Base-by-base conservation (phyloP, 2,113 vertebrate genomes). In the Morphnarchus princeps region DNA sequence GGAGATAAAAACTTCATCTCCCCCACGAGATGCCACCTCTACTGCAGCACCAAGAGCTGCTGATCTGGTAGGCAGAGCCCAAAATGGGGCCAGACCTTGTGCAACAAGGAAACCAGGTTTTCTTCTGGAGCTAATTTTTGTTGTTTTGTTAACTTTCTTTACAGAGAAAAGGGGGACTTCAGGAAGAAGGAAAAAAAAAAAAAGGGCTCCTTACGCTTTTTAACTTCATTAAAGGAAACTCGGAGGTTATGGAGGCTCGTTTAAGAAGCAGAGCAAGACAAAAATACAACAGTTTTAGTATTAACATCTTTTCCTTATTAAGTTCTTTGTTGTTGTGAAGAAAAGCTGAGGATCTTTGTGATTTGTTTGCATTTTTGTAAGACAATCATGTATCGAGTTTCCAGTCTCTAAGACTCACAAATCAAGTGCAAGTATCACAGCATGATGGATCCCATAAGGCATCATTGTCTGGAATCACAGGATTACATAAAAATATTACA, bases 291-390 rank as follows among this genome's bases (percentile, higher is more conserved):
- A 18, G 17, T 54, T 94, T 82, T 52, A n/a, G 32, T 40, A 55
- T 55, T 55, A 81, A 80, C 50, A 91, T 90, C 2, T 94, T 93
- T 85, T 95, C 38, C 73, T 87, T 43, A 67, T 93, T 85, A 92
- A 95, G 29, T 15, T 80, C 62, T 91, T 93, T 71, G 50, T 66
- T 90, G 47, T 55, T 70, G 32, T 54, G 70, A 93, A 83, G 50
- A 81, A 72, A 95, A 93, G 10, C n/a, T 89, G 72, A 91, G n/a
- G 25, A 40, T 43, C 26, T 92, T 73, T 65, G 74, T 82, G 38
- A 85, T 81, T 72, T 87, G 66, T 91, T 92, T 95, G 54, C 62
- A 34, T 96, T 95, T 91, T 83, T 82, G 16, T 61, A 66, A 85
- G 58, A 91, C 77, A 91, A 69, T 82, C 15, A 5, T 57, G 66